phyloP scores from a whole-genome alignment of 1,140 invertebrate species.

The Dolichoris vasculosae region DNA sequence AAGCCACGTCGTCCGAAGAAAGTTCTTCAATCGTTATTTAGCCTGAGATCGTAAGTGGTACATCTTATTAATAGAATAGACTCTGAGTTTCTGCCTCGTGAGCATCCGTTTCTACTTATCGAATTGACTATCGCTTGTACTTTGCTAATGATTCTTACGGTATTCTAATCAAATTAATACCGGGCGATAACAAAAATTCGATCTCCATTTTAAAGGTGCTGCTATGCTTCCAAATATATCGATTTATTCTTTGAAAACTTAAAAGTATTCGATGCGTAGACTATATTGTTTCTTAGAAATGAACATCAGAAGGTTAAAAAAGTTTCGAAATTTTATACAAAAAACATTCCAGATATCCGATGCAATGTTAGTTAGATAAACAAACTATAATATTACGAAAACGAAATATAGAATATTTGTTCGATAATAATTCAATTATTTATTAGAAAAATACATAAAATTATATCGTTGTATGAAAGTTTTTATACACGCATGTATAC shows the following conservation, averaged over 20 bases:
- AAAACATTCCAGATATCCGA: not conserved
- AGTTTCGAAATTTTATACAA: no score
- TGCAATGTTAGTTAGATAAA: not conserved
- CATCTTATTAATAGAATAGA: conserved; percentile 25
- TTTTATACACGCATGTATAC: not conserved
- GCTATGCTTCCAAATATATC: no score
- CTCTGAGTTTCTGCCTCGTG: not conserved
- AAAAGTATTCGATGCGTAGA: no score
- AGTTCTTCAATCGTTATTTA: conserved; percentile 7
- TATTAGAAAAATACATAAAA: no score
- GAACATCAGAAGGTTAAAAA: no score
- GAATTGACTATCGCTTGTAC: not conserved
- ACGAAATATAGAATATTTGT: no score
- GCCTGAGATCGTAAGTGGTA: not conserved
- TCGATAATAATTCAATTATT: no score
- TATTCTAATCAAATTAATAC: not conserved
- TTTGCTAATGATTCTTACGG: not conserved
- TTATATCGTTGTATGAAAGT: not conserved
- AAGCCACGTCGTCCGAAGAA: not conserved
- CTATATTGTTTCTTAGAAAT: no score
- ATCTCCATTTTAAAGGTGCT: no score
- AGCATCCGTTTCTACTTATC: not conserved
- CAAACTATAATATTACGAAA: not conserved
- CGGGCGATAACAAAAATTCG: no score
- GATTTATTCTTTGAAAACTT: no score